Base-by-base conservation (phyloP, 2,888 invertebrate genomes). In the Melanchra persicariae region DNA sequence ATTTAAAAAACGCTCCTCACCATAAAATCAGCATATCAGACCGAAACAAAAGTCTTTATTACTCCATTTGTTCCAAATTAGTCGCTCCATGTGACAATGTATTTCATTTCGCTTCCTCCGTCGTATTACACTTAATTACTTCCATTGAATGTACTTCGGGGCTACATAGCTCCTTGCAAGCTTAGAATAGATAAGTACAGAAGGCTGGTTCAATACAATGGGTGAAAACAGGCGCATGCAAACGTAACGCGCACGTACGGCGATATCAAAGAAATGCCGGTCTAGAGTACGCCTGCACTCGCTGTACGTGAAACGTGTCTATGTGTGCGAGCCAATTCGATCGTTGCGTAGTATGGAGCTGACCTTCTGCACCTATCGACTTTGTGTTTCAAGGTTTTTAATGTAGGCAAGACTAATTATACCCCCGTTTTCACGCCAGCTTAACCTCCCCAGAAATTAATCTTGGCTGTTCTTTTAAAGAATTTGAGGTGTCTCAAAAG, bases 71-170 rank as follows among this genome's bases (percentile, higher is more conserved):
- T 79, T 60, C 52, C 43, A 81, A 85, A 86, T 87, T 85, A 88
- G 87, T 78, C 82, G 65, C 82, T 88, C 70, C 80, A 79, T 63
- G 83, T 82, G 77, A 87, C 85, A 85, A 83, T 88, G 85, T 87
- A 88, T 87, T 88, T 88, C 77, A 90, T 88, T 90, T 88, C 80
- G 85, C 66, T 87, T 82, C 79, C 77, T 81, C 74, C 82, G 82
- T 86, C 85, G 84, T 88, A 86, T 87, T 87, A 85, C 87, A 84
- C 85, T 88, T 91, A 91, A 91, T 91, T 90, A 89, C 87, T 82
- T 88, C 82, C 87, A 88, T 89, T 87, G 85, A 86, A 85, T 87
- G 85, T 88, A 86, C 88, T 88, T 85, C 73, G 81, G 71, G 85
- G 85, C 83, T 87, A 79, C 74, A 85, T 83, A 71, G 77, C 85